Base-by-base conservation (phyloP, 1,140 invertebrate species). In the Hormaphis cornu region DNA sequence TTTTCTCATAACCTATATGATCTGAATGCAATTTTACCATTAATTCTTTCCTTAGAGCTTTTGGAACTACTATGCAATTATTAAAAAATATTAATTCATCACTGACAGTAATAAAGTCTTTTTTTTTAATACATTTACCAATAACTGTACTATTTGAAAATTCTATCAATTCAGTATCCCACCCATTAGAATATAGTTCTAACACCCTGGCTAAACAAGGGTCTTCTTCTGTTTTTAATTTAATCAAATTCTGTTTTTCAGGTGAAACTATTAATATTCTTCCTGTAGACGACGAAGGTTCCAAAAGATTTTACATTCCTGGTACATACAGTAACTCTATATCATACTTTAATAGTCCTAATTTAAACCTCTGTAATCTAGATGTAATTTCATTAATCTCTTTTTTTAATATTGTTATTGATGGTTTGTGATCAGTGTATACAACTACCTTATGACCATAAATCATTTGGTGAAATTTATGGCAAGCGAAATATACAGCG, bases 381-480 rank as follows among this genome's bases (percentile, higher is more conserved):
- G 72, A 53, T 10, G 71, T 72, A 24, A 56, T 63, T 28, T 69
- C 42, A 35, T 66, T 18, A 44, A 73, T 26, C 14, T 66, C 0
- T 70, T 71, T 74, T 48, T 71, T 50, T n/a, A 74, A 72, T n/a
- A 74, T 69, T 14, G 40, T 48, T 18, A 73, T 40, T 22, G 72
- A 42, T 12, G 71, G 71, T 50, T 70, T 53, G 28, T 81, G 79
- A 66, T 81, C 80, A 0, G 76, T 79, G 71, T 80, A 74, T 2
- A 79, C 73, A 9, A 76, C 59, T 26, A 70, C 37, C 24, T 70
- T 71, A 59, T 71, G 71, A 35, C 75, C 74, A 70, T 73, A 74
- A 4, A 77, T 54, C 69, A 74, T 77, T 59, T 76, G 73, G 52
- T 75, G 73, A 69, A 75, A 76, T 42, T 53, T 72, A 53, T 69